Conservation (phyloP, 1,140 invertebrate species). For the Diorhabda sublineata region DNA sequence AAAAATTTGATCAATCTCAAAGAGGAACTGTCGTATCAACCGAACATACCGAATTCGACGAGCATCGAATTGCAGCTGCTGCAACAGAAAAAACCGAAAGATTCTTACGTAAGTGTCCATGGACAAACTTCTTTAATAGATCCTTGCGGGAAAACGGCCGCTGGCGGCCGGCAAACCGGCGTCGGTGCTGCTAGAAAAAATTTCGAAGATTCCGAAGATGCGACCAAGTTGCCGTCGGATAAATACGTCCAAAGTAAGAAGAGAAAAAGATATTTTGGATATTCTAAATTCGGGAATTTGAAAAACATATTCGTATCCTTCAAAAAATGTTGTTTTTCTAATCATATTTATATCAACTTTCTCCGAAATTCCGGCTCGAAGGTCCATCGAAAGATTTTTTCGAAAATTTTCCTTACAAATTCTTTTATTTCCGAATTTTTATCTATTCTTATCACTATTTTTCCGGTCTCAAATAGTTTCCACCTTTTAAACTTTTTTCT, state of each 20-base stretch:
- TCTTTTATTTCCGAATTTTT: no score
- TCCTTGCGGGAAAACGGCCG: slow-evolving; percentile 40
- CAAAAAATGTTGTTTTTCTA: no score
- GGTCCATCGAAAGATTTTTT: no score
- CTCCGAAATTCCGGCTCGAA: no score
- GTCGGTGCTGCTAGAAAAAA: slow-evolving; percentile 46
- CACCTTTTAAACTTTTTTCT: no score
- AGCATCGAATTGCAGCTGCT: slow-evolving; percentile 32
- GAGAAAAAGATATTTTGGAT: no score
- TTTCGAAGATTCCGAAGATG: slow-evolving; percentile 59
- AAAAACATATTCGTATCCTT: no score
- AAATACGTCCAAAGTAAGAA: slow-evolving; percentile 52
- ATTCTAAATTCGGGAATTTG: no score
- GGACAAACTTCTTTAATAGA: slow-evolving; percentile 48
- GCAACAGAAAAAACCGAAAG: slow-evolving; percentile 44
- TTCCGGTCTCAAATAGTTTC: no score
- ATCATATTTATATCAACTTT: no score
- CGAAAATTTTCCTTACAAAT: no score
- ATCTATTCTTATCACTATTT: no score
- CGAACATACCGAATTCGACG: slow-evolving; percentile 46
- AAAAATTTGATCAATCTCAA: slow-evolving; percentile 43
- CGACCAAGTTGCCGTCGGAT: slow-evolving; percentile 58
- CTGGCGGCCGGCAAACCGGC: slow-evolving; percentile 33
- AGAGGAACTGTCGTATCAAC: slow-evolving; percentile 47
- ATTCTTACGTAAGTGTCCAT: slow-evolving; percentile 48